Conservation (phyloP, 2,888 invertebrate genomes). For the Aricia artaxerxes region DNA sequence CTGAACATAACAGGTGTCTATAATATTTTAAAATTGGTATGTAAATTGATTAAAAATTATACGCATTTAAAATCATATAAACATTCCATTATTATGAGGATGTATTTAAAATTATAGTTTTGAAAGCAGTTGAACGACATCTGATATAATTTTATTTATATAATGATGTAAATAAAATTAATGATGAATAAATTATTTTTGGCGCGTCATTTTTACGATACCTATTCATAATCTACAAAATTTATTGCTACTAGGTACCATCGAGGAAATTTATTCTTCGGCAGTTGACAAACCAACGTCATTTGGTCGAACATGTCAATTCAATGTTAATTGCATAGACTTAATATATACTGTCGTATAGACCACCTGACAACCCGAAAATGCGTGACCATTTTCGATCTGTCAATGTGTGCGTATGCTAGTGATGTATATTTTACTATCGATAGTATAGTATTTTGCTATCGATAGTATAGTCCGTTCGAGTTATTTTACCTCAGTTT, state of each 20-base stretch:
- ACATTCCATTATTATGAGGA: not conserved
- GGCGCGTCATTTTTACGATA: not conserved
- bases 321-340: too few species aligned
- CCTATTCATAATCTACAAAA: not conserved
- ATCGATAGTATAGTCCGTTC: too few species aligned
- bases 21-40: not conserved
- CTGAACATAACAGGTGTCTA: not conserved
- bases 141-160: constrained; percentile 4
- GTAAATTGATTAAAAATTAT: not conserved
- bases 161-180: not conserved
- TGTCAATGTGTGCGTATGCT: too few species aligned
- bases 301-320: too few species aligned
- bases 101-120: not conserved
- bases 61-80: not conserved
- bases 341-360: too few species aligned
- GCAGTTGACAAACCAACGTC: too few species aligned
- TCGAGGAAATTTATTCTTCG: too few species aligned
- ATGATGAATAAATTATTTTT: constrained; percentile 3
- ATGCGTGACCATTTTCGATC: too few species aligned
- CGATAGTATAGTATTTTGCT: too few species aligned
- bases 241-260: not conserved
- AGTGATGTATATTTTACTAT: too few species aligned
- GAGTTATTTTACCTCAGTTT: too few species aligned
- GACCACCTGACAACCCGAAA: too few species aligned
- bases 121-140: not conserved